phyloP scores from a whole-genome alignment of 1,140 invertebrate genomes.

The Drosophila busckii region DNA sequence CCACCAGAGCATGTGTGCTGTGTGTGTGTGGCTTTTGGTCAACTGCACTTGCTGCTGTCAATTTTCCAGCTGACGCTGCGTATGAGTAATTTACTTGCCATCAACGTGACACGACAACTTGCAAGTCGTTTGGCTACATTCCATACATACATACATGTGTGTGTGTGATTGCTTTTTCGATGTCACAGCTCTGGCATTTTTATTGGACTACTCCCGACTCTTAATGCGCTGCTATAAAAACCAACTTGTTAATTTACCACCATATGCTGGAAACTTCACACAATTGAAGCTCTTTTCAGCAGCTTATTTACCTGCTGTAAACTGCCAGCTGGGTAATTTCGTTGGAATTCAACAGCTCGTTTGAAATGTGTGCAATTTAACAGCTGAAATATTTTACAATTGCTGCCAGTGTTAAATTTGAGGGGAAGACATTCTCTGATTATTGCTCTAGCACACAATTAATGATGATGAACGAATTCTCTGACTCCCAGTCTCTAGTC shows the following conservation, averaged over 20 bases:
- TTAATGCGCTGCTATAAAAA: conserved; percentile 45
- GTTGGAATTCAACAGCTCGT: no score
- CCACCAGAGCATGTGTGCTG: no score
- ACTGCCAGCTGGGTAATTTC: no score
- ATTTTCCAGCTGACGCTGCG: conserved; percentile 37
- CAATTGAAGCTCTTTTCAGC: neutral
- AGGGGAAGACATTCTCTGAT: no score
- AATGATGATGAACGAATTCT: no score
- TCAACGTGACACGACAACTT: neutral
- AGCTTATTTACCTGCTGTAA: neutral
- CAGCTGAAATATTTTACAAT: no score
- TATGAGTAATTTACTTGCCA: conserved; percentile 51
- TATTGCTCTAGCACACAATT: no score
- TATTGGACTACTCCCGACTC: conserved; percentile 51
- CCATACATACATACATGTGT: neutral
- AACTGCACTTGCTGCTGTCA: conserved; percentile 43
- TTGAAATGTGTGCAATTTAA: no score
- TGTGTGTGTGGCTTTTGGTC: conserved; percentile 52
- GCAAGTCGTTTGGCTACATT: conserved; percentile 8
- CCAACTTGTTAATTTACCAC: conserved; percentile 61
- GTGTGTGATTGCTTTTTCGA: conserved; percentile 1
- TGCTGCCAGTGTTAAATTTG: no score
- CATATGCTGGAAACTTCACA: conserved; percentile 39
- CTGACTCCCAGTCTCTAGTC: no score
- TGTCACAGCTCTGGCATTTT: conserved; percentile 60